Base-by-base conservation (phyloP, 2,888 invertebrate species). In the Zhengitettix transpicula region DNA sequence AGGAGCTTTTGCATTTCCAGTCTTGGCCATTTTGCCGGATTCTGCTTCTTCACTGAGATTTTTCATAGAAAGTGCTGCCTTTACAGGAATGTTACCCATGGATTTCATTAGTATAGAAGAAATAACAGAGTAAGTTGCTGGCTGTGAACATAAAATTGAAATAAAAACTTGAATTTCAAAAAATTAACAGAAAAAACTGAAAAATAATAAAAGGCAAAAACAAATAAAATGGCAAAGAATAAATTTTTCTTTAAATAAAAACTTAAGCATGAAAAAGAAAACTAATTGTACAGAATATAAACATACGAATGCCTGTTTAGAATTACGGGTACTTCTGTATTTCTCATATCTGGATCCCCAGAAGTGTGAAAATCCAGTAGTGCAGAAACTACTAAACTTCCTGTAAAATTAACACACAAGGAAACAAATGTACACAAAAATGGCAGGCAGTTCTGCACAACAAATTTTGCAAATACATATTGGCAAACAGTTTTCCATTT, bases 1-100 rank as follows among this genome's bases (percentile, higher is more conserved):
- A 16, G 53, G 11, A 16, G 52, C 53, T 57, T 57, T 47, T 14
- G 58, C 58, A 52, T 42, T 42, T 28, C 52, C 52, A 16, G 41
- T 58, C 47, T 58, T 58, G 14, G 53, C 58, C 8, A 42, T 53
- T 58, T 58, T 58, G 10, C 11, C 52, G 41, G 16, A 9, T 58
- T 58, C 58, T 15, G 17, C 15, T 9, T 58, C 52, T 51, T 41
- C 52, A n/a, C 11, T 9, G n/a, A 1, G 9, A 28, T 53, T 58
- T 52, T 51, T 16, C 28, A 51, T 40, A 12, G 57, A 11, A n/a
- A n/a, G 40, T 3, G 53, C 14, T 53, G 42, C 16, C 41, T 52
- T 40, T 40, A 41, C 14, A 14, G 55, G 55, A 41, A 55, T 41
- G 41, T 41, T 55, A 55, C 55, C 55, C 14, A 17, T 28, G 9